Base-by-base conservation (phyloP, 2,888 invertebrate genomes). In the Plagodis dolabraria region DNA sequence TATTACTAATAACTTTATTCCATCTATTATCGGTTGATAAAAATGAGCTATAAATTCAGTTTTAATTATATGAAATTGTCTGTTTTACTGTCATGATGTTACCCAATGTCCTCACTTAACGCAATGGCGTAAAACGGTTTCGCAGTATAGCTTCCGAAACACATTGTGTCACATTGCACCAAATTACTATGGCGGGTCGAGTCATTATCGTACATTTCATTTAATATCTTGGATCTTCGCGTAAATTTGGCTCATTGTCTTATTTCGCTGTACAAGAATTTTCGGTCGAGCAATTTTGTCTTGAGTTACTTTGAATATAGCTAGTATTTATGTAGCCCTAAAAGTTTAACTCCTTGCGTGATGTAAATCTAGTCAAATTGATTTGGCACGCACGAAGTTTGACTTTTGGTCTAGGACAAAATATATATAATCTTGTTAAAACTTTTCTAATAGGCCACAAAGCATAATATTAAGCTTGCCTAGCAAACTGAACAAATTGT, bases 181-280 rank as follows among this genome's bases (percentile, higher is more conserved):
- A 59, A 57, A 53, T 57, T 58, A 53, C 40, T 42, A 48, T 12
- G 49, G 42, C 40, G 40, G 48, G 56, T 60, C n/a, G 33, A 45
- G 36, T 34, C 48, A 38, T 56, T 54, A 60, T 47, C 60, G 55
- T 60, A 54, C 50, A 33, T 54, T 33, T 60, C 43, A 40, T 57
- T 57, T 50, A 51, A 54, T 67, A 63, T 59, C 65, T 58, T 22
- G 54, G 40, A 58, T 65, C 53, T 64, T 42, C n/a, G 35, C 53
- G 48, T 54, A 53, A 53, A 61, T 49, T 36, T 50, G 43, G 47
- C 42, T 45, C 45, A 43, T 61, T 56, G 55, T 49, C 36, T 47
- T 51, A 60, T 65, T 59, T 52, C 53, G 51, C 57, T 52, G 54
- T 49, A 46, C 56, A 36, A 43, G 43, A 45, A 42, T 40, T 63